Base-by-base conservation (phyloP, 2,113 vertebrate species). In the Dendropsophus ebraccatus region DNA sequence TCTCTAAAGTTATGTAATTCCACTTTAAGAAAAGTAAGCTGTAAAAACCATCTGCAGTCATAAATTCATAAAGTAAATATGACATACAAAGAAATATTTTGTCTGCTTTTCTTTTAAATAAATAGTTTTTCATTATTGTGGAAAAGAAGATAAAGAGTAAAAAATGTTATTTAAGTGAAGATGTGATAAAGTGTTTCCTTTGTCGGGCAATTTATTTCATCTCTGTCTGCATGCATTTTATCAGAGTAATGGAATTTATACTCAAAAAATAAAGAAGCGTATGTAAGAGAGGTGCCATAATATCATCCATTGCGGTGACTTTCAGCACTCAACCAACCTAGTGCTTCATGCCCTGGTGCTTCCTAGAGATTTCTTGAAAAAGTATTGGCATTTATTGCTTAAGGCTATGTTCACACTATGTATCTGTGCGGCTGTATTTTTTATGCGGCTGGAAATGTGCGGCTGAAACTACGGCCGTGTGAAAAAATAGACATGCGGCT, bases 241-340 rank as follows among this genome's bases (percentile, higher is more conserved):
- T 70, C 67, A 70, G 23, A 70, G 35, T 70, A 70, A 70, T 70
- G 19, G 32, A 70, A 70, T 41, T 70, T 70, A 70, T 70, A 70
- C 67, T 41, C 32, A 11, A 37, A 41, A 70, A 37, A 70, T 3
- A 11, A 37, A 69, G 7, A 37, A 37, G 19, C 35, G 67, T 23
- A 41, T 70, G 37, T 70, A 70, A 41, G 67, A 70, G 41, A 19
- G 65, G 17, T 21, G 21, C 35, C 65, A 69, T 69, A 69, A 69
- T 41, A 41, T 17, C 67, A 37, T 41, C 35, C 67, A 70, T 70
- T 9, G 23, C 12, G 17, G 67, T 37, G 1, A 37, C 35, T 70
- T 70, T 41, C 35, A 70, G 32, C 4, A 70, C 19, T 14, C 32
- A 70, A 11, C 6, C 67, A 37, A 69, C n/a, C 10, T 21, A 21